Percentiles rank a stretch among this genome's conserved stretches.
phyloP scores from a whole-genome alignment of 2,888 invertebrate species.

The Drosophila flavopinicola region DNA sequence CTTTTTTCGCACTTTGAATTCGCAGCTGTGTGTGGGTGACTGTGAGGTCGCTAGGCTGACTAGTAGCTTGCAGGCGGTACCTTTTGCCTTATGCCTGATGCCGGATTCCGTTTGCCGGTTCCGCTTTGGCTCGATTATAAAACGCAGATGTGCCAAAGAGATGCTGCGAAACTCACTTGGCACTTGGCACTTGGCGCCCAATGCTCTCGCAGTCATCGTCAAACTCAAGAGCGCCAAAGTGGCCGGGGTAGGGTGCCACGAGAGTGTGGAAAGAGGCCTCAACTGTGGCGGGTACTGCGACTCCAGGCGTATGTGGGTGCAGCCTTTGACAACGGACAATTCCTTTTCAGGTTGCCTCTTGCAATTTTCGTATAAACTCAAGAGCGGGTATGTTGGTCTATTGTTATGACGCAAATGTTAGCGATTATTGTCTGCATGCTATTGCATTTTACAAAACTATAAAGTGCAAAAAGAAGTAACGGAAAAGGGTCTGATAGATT shows the following conservation, averaged over 20 bases:
- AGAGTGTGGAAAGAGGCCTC: constrained; percentile 1
- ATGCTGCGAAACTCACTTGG: constrained; percentile 39
- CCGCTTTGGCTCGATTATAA: constrained; percentile 66
- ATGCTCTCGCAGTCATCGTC: constrained; percentile 10
- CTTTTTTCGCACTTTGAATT: constrained; percentile 57
- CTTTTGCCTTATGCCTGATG: constrained; percentile 13
- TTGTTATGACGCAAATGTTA: not conserved
- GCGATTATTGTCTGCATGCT: too few relatives aligned
- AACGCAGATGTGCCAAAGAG: constrained; percentile 68
- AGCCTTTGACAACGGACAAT: constrained; percentile 61
- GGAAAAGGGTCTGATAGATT: too few relatives aligned
- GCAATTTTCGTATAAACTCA: not conserved
- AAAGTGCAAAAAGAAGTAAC: too few relatives aligned
- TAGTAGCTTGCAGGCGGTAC: constrained; percentile 22
- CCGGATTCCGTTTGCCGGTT: constrained; percentile 29
- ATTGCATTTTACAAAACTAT: too few relatives aligned
- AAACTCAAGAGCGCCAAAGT: constrained; percentile 7
- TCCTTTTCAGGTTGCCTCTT: constrained; percentile 17
- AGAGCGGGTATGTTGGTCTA: constrained; percentile 6
- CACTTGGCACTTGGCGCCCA: constrained; percentile 14
- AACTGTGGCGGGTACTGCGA: constrained; percentile 7
- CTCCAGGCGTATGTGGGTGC: constrained; percentile 37
- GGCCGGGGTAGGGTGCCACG: too few relatives aligned
- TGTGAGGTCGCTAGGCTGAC: constrained; percentile 12
- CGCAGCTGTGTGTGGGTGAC: not conserved